phyloP scores from a whole-genome alignment of 2,888 invertebrate species.

The Spialia ferax region DNA sequence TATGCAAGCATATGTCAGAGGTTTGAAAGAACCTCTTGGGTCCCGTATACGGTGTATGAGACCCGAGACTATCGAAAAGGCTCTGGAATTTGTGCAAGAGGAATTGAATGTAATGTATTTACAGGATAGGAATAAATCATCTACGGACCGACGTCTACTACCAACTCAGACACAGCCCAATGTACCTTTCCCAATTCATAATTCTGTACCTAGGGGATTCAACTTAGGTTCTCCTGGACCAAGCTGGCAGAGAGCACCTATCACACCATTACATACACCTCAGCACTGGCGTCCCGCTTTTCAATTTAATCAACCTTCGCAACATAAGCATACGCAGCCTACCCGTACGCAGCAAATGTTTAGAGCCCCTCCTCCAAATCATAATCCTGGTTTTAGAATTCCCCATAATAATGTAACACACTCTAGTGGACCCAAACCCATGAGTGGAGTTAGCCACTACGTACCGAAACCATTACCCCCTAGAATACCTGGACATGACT shows the following conservation, averaged over 20 bases:
- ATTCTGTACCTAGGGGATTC: background rate
- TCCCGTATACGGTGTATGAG: conserved; percentile 44
- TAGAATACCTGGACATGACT: conserved; percentile 28
- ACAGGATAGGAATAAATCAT: background rate
- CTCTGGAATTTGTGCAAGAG: conserved; percentile 17
- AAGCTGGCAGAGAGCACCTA: background rate
- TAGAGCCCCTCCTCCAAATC: conserved; percentile 16
- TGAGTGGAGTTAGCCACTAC: conserved; percentile 39
- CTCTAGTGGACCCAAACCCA: conserved; percentile 21
- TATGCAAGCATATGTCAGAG: conserved; percentile 42
- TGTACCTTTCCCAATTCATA: background rate
- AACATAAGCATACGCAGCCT: conserved; percentile 17
- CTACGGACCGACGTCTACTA: background rate
- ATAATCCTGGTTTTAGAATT: conserved; percentile 19
- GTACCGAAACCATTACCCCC: conserved; percentile 16
- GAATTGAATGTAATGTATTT: conserved; percentile 9
- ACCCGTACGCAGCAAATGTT: conserved; percentile 20
- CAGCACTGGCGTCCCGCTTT: background rate
- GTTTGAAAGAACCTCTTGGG: conserved; percentile 43
- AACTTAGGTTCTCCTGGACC: conserved; percentile 7
- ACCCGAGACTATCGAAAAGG: conserved; percentile 42
- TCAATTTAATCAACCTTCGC: background rate
- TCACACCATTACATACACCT: background rate
- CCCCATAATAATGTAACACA: background rate
- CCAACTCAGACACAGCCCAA: background rate